phyloP scores from a whole-genome alignment of 1,140 invertebrate genomes.

The Parasteatoda tepidariorum region DNA sequence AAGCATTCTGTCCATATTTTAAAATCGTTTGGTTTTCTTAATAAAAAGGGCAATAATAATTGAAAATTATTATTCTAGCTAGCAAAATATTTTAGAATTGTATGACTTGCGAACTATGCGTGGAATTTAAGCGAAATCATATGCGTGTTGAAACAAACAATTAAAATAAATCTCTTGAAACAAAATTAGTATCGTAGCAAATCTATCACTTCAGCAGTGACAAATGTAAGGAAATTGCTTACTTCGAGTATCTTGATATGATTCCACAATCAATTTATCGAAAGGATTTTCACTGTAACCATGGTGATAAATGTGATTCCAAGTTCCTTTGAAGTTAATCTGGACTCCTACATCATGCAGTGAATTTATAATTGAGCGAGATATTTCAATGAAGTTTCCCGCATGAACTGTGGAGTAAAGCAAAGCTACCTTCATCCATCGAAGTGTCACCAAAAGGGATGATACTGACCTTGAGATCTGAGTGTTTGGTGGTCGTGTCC shows the following conservation, averaged over 20 bases:
- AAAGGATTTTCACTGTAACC: constrained; percentile 83
- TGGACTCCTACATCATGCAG: constrained; percentile 76
- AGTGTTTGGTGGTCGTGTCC: constrained; percentile 90
- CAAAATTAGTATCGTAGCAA: no score
- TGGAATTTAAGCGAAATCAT: no score
- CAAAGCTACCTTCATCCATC: constrained; percentile 72
- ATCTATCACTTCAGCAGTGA: no score
- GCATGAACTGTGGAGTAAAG: constrained; percentile 79
- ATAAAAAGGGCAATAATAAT: no score
- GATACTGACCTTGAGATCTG: constrained; percentile 91
- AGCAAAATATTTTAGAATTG: no score
- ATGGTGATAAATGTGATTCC: constrained; percentile 81
- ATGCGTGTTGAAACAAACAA: no score
- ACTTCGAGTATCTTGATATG: constrained; percentile 84
- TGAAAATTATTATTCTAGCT: no score
- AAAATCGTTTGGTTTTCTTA: no score
- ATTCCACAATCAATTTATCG: constrained; percentile 78
- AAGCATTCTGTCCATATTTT: no score
- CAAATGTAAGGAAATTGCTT: background rate
- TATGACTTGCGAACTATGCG: no score
- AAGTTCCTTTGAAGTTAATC: constrained; percentile 75
- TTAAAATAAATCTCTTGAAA: no score
- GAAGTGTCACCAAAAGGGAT: constrained; percentile 81
- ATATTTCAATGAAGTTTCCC: constrained; percentile 78
- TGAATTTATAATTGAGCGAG: constrained; percentile 78